Evolutionary conservation across 2,888 invertebrate genomes (phyloP), one percentile per base, ranked within the genome.

Genomic region (Drosophila formosana): DNA sequence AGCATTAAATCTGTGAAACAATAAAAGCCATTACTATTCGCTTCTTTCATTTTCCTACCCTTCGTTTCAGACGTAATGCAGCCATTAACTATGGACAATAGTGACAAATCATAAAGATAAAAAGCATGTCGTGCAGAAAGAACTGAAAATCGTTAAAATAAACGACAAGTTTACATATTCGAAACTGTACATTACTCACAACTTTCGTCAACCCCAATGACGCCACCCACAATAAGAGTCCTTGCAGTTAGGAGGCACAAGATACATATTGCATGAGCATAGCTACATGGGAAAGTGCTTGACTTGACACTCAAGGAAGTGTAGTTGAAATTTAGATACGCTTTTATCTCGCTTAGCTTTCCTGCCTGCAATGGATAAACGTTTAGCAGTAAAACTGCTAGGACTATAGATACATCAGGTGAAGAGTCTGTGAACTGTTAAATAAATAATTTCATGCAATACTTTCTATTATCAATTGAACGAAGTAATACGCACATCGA

Each of bases 11-110:
- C 46, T 43, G 41, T 28, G 46, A 51, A 60, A 62, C 57, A 71
- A 66, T 32, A 57, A 49, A 23, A 70, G 47, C 30, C 45, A 37
- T 34, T 26, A 56, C 51, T 7, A 32, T 52, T 51, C 47, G 23
- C 28, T 13, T 25, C 37, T 43, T 43, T 18, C 18, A 13, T 25
- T 3, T 32, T 52, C 41, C 23, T 56, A 49, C 18, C 23, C 13
- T 23, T 45, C 56, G 26, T 18, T 41, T 53, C 37, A 43, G 60
- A 65, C 25, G 51, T 61, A 64, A 58, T 68, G 37, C 50, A 45
- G 50, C 49, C 61, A 75, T 78, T 80, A 80, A 75, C 63, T 51
- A 18, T 49, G 63, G 6, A 77, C 74, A 82, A 74, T 67, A 47
- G 50, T 32, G 9, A 75, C 32, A 66, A 52, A 68, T 65, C 52